Conservation (phyloP, 2,888 invertebrate species). For the Melanchra persicariae region DNA sequence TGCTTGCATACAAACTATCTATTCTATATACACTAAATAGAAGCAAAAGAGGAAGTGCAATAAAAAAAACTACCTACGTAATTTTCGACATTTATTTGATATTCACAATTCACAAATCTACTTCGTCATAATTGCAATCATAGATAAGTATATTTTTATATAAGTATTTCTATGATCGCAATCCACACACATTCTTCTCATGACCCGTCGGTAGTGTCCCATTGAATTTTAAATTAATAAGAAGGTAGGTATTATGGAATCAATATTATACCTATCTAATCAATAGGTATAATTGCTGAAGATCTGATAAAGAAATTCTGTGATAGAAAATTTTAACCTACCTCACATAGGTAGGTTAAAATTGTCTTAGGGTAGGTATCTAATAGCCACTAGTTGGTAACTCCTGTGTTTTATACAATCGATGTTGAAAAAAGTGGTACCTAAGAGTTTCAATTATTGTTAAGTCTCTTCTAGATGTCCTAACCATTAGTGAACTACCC, state of each 20-base stretch:
- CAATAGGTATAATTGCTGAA: background rate
- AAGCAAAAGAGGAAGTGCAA: slow-evolving; percentile 53
- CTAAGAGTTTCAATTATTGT: too few relatives aligned
- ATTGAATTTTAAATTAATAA: slow-evolving; percentile 19
- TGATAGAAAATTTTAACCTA: too few relatives aligned
- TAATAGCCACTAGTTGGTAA: too few relatives aligned
- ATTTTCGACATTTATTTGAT: slow-evolving; percentile 52
- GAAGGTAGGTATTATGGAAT: background rate
- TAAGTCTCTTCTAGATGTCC: too few relatives aligned
- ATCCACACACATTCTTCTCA: slow-evolving; percentile 25
- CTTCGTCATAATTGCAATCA: slow-evolving; percentile 34
- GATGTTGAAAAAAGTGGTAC: too few relatives aligned
- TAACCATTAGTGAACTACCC: too few relatives aligned
- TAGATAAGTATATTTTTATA: too few relatives aligned
- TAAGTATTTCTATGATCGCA: too few relatives aligned
- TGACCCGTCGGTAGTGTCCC: slow-evolving; percentile 7
- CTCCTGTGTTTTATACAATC: too few relatives aligned
- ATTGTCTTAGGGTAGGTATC: too few relatives aligned
- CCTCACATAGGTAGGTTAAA: too few relatives aligned
- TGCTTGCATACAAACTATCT: slow-evolving; percentile 30
- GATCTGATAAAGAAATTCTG: background rate
- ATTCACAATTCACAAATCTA: slow-evolving; percentile 32
- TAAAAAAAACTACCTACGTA: slow-evolving; percentile 42
- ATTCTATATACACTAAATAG: slow-evolving; percentile 15
- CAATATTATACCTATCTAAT: background rate